A percentile compares a stretch with the other conserved stretches of the same genome.
phyloP scores from a whole-genome alignment of 2,888 invertebrate species.

The Tetranychus piercei region DNA sequence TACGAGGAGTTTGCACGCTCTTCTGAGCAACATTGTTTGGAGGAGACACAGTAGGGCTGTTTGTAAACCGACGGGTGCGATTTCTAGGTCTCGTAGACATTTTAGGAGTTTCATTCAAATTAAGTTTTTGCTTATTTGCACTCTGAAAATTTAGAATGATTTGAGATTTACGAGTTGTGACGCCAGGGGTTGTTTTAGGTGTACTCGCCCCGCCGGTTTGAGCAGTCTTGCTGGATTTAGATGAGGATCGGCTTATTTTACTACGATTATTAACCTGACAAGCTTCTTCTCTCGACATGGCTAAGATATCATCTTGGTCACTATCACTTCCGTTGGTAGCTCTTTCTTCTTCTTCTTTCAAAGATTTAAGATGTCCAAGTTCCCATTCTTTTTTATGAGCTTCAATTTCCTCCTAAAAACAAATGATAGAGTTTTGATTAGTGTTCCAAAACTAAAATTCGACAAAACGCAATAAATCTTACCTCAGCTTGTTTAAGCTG shows the following conservation, averaged over 20 bases:
- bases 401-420: conserved; percentile 47
- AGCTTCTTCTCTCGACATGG: conserved; percentile 56
- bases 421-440: conserved; percentile 4
- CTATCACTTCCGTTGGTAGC: conserved; percentile 31
- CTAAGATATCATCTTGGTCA: conserved; percentile 44
- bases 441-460: conserved; percentile 10
- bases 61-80: background rate
- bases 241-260: conserved; percentile 2
- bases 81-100: background rate
- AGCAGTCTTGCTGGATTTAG: conserved; percentile 4
- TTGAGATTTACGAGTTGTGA: conserved; percentile 7
- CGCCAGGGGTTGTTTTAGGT: background rate
- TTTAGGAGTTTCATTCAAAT: background rate
- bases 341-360: conserved; percentile 39
- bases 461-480: conserved; percentile 13
- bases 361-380: conserved; percentile 44
- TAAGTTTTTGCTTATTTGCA: background rate
- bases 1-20: background rate
- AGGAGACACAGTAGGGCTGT: background rate
- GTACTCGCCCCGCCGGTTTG: background rate
- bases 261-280: conserved; percentile 51
- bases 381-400: conserved; percentile 73
- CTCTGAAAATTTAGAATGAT: background rate
- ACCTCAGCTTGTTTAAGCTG: conserved; percentile 71
- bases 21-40: background rate